Conservation (phyloP, 1,140 invertebrate genomes). For the Sitodiplosis mosellana region DNA sequence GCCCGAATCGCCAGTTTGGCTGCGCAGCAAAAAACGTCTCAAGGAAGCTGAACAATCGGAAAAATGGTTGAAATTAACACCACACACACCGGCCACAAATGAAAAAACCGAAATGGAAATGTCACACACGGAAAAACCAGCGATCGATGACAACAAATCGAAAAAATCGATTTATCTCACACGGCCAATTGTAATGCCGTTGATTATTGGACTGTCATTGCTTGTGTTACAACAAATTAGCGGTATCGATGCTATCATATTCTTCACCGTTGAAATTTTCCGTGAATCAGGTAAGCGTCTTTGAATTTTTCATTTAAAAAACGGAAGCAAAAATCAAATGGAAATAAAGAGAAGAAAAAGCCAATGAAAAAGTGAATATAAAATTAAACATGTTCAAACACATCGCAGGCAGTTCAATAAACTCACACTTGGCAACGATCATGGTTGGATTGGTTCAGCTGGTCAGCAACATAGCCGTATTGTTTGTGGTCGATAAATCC, state of each 20-base stretch:
- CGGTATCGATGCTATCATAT: constrained; percentile 47
- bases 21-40: constrained; percentile 27
- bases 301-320: not conserved
- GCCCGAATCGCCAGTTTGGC: constrained; percentile 38
- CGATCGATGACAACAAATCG: not conserved
- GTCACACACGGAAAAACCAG: not conserved
- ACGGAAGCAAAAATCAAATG: not conserved
- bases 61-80: constrained; percentile 29
- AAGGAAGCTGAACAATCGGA: constrained; percentile 26
- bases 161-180: constrained; percentile 22
- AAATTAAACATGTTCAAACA: too few species aligned
- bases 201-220: constrained; percentile 27
- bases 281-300: constrained; percentile 6
- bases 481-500: constrained; percentile 41
- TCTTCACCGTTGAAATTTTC: constrained; percentile 48
- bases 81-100: not conserved
- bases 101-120: not conserved
- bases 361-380: too few species aligned
- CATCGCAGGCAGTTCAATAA: constrained; percentile 28
- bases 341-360: not conserved
- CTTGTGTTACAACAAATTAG: constrained; percentile 45
- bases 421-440: constrained; percentile 39
- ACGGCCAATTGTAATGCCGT: constrained; percentile 25
- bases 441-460: constrained; percentile 57
- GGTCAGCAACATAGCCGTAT: constrained; percentile 39